Base-by-base conservation (phyloP, 2,888 invertebrate genomes). In the Coleophora flavipennella region DNA sequence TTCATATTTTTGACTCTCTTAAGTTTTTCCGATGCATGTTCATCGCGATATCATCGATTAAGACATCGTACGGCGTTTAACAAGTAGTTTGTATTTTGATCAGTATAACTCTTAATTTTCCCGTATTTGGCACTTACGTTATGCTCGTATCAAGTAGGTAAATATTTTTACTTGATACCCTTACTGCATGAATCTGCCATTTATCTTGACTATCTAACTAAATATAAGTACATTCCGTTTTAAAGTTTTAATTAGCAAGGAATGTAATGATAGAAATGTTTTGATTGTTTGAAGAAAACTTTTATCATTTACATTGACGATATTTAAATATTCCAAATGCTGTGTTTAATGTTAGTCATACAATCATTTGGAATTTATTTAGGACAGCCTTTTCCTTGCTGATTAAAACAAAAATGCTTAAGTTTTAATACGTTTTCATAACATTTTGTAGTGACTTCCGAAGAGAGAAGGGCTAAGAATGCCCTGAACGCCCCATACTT, bases 401-500 rank as follows among this genome's bases (percentile, higher is more conserved):
- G 6, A 20, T 20, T 20, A 20, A 20, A 20, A 20, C 3, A 20
- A 20, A 20, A 4, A 20, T 33, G 4, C 12, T 9, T 13, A n/a
- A 13, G 12, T 12, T 33, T 12, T 33, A n/a, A 13, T 33, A 3
- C 6, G 6, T 13, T 8, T 29, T 25, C 11, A 9, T 10, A 35
- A 4, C 3, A 20, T 20, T 44, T 59, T 62, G 41, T 62, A 94
- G 93, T 90, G 64, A 89, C 90, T 39, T 77, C 89, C 13, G 93
- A 91, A 60, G 92, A 94, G 60, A 88, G 90, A 41, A 89, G 85
- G 50, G 87, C 88, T 48, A 87, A 91, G 50, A 87, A 88, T 11
- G 89, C 90, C 43, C 85, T 91, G 25, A 92, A 94, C 51, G 88
- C 91, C 1, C 96, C 97, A 0, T 90, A 92, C 53, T 97, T 97